These are phyloP conservation scores for Turdus rufiventris DNA, from an alignment of 2,113 vertebrate genomes.

Conservation along the genomic window DNA sequence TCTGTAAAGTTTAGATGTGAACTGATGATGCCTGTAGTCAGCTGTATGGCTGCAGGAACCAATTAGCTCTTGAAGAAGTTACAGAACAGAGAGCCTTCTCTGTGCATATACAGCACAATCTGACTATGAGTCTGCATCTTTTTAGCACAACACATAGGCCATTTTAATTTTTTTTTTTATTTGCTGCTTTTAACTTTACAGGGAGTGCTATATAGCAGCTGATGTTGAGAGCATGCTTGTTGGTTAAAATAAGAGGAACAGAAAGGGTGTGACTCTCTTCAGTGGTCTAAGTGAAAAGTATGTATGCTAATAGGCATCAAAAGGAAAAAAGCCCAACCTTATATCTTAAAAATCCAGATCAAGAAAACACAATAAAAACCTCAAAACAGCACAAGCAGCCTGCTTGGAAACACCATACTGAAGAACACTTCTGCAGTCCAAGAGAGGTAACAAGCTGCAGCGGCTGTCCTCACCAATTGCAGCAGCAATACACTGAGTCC, in stretches of 20 bases:
- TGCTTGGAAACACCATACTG: background rate
- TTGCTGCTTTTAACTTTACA: background rate
- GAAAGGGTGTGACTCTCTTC: background rate
- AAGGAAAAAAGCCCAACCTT: background rate
- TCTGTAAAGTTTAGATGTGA: background rate
- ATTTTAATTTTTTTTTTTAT: background rate
- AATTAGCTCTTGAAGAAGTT: background rate
- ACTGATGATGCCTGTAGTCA: background rate
- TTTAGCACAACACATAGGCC: background rate
- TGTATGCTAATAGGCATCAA: background rate
- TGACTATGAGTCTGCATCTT: background rate
- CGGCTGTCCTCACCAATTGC: background rate
- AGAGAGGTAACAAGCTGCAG: background rate
- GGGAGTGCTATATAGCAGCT: background rate
- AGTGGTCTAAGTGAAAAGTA: background rate
- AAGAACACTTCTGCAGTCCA: background rate
- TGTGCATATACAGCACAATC: background rate
- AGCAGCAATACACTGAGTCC: background rate
- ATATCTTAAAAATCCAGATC: background rate
- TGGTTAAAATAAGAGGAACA: background rate
- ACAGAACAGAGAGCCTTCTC: background rate
- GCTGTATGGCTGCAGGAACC: background rate
- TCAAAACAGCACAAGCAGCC: background rate
- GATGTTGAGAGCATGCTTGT: background rate
- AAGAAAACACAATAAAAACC: background rate